Evolutionary conservation across 2,113 vertebrate species (phyloP).

Genomic region (Carlito syrichta): DNA sequence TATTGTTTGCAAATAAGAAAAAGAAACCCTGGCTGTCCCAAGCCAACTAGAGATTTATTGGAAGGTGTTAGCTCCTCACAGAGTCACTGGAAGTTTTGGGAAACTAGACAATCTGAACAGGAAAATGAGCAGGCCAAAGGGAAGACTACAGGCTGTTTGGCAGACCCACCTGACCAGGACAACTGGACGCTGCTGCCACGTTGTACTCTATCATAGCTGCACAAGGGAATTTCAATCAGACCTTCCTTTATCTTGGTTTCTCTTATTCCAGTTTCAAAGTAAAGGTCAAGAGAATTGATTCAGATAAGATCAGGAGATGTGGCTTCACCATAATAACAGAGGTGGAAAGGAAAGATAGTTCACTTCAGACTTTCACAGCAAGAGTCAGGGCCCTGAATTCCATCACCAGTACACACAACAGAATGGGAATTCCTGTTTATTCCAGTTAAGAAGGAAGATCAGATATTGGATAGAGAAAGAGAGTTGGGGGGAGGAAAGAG

Average conservation of each 20-base stretch:
- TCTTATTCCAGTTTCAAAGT: neutral
- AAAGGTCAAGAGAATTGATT: neutral
- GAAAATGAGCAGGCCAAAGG: neutral
- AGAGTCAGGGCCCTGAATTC: neutral
- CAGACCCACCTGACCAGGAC: neutral
- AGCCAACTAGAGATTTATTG: neutral
- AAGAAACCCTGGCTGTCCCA: neutral
- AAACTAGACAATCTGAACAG: neutral
- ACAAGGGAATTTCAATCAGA: neutral
- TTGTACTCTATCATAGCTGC: neutral
- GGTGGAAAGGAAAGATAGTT: neutral
- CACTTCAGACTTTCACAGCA: neutral
- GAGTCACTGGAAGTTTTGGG: neutral
- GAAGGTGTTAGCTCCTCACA: neutral
- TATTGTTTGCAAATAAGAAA: neutral
- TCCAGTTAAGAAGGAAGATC: neutral
- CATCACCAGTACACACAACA: neutral
- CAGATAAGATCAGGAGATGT: neutral
- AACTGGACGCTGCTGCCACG: neutral
- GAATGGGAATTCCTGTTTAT: neutral
- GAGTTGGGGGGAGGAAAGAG: too few species aligned
- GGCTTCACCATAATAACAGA: neutral
- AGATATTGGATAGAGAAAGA: neutral
- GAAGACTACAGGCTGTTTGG: neutral
- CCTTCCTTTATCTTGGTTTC: neutral